Conservation (phyloP, 2,113 vertebrate genomes). For the Pelecanus crispus region DNA sequence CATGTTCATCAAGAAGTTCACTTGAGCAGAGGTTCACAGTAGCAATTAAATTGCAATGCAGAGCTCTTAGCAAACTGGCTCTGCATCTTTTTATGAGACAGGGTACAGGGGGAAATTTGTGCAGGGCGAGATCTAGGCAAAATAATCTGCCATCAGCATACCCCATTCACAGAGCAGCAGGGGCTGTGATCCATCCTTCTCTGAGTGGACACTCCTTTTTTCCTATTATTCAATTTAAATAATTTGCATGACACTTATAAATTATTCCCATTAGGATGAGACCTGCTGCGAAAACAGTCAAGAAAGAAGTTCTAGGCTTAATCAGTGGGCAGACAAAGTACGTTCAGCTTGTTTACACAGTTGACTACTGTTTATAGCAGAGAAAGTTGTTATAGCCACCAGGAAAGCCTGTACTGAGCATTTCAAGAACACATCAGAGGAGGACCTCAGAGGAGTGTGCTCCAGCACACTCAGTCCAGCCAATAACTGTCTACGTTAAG, state of each 20-base stretch:
- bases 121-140: background rate
- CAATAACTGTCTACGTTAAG: background rate
- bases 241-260: background rate
- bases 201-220: background rate
- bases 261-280: background rate
- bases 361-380: background rate
- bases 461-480: background rate
- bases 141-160: background rate
- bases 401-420: background rate
- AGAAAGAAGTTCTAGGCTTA: background rate
- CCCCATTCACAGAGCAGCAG: accelerated
- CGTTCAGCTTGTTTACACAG: background rate
- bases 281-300: background rate
- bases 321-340: background rate
- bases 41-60: background rate
- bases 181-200: background rate
- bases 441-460: background rate
- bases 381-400: background rate
- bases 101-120: background rate
- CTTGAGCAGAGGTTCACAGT: background rate
- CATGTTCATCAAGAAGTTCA: background rate
- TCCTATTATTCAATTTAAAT: background rate
- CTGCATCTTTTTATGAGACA: background rate
- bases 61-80: background rate
- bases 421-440: background rate